A percentile compares a stretch with the other conserved stretches of the same genome.
Conservation (phyloP, 2,888 invertebrate species). For the Coleophora flavipennella region DNA sequence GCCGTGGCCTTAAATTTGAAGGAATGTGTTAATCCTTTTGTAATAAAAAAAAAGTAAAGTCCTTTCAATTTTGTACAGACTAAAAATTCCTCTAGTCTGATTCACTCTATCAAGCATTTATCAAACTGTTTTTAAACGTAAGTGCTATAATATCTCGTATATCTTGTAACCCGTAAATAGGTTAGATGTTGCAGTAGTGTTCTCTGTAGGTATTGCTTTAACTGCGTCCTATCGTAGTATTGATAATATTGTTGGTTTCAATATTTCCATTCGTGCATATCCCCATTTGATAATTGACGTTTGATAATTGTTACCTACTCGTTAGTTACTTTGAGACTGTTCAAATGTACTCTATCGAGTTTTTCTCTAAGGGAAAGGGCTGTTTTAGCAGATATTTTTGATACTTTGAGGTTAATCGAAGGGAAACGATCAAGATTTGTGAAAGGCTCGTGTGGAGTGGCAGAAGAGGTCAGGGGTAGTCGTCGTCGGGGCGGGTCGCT, state of each 20-base stretch:
- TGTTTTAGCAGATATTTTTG: conserved; percentile 72
- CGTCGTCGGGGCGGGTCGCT: too few relatives aligned
- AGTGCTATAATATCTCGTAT: conserved; percentile 44
- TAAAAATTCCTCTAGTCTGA: conserved; percentile 32
- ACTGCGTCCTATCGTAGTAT: conserved; percentile 52
- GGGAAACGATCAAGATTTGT: conserved; percentile 58
- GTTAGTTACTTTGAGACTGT: conserved; percentile 72
- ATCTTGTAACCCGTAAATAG: conserved; percentile 46
- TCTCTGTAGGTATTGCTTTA: conserved; percentile 54
- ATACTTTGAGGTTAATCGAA: conserved; percentile 69
- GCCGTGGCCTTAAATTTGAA: conserved; percentile 71
- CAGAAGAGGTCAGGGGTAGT: too few relatives aligned
- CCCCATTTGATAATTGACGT: conserved; percentile 56
- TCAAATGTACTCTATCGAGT: conserved; percentile 65
- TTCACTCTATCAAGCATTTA: conserved; percentile 35
- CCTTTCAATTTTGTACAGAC: conserved; percentile 51
- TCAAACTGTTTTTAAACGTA: conserved; percentile 43
- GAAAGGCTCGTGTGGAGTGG: conserved; percentile 16
- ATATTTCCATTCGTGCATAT: conserved; percentile 63
- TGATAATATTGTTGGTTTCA: conserved; percentile 60
- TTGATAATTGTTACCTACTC: conserved; percentile 69
- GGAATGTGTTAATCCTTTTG: conserved; percentile 62
- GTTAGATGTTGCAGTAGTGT: conserved; percentile 56
- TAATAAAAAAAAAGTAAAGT: conserved; percentile 35
- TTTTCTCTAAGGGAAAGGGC: conserved; percentile 71